Percentiles rank a stretch among this genome's conserved stretches.
Conservation (phyloP, 2,113 vertebrate genomes). For the Onychorhynchus coronatus region DNA sequence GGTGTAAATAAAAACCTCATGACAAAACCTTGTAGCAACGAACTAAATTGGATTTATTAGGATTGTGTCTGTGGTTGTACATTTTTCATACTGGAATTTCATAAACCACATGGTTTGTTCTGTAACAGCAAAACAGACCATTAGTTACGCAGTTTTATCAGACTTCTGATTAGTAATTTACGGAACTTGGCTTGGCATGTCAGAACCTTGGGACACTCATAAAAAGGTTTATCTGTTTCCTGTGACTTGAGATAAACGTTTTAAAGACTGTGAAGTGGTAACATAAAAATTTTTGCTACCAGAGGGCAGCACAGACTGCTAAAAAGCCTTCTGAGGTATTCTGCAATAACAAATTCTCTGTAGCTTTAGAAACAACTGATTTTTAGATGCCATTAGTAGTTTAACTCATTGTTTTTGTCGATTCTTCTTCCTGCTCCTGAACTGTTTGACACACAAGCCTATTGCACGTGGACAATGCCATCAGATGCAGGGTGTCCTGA, state of each 20-base stretch:
- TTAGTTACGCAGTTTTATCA: not conserved
- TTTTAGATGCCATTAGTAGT: too few relatives aligned
- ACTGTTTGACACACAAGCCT: too few relatives aligned
- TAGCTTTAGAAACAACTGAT: too few relatives aligned
- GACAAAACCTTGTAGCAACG: not conserved
- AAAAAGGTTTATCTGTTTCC: not conserved
- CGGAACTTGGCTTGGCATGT: not conserved
- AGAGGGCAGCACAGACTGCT: not conserved
- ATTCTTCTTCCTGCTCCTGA: too few relatives aligned
- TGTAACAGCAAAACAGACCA: not conserved
- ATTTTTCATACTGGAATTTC: not conserved
- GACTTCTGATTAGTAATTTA: not conserved
- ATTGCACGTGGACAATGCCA: too few relatives aligned
- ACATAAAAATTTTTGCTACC: not conserved
- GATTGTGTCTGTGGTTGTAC: not conserved
- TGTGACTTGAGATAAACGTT: not conserved
- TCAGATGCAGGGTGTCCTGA: not conserved
- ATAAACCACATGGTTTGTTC: not conserved
- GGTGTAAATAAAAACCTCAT: not conserved
- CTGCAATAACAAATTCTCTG: not conserved
- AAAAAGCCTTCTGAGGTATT: slow-evolving; percentile 8
- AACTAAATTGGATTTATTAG: rapidly evolving
- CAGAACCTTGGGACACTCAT: rapidly evolving
- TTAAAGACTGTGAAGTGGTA: not conserved
- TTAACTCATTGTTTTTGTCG: too few relatives aligned